Base-by-base conservation (phyloP, 2,888 invertebrate species). In the Phrixothrix hirtus region DNA sequence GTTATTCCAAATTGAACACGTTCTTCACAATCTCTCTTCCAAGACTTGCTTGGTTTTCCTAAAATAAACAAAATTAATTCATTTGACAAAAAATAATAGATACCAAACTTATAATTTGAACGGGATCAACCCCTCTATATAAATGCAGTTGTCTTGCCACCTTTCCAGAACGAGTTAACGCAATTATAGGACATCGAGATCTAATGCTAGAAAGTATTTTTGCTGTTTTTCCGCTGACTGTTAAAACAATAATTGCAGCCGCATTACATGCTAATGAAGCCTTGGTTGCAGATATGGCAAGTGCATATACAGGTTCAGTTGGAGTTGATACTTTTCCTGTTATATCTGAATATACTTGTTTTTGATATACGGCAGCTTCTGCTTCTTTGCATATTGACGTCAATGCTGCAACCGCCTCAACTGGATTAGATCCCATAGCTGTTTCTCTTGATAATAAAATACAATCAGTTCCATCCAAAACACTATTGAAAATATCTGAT, bases 401-500 rank as follows among this genome's bases (percentile, higher is more conserved):
- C 75, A 89, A 84, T 5, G 85, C 84, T 41, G 79, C 79, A 25
- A 88, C 81, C 57, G 90, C 84, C 64, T 90, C 86, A 57, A 92
- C 68, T 3, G 87, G 87, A 70, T 86, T 87, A 14, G 81, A 81
- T 38, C 89, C 89, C 71, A 88, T 87, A 15, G 89, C 87, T 0
- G 88, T 88, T 72, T 90, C 89, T 55, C 88, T 87, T n/a, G 87
- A 83, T 69, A 95, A 80, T 82, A 95, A 85, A 41, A 95, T 84
- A 64, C 92, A 92, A 74, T 95, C 95, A 29, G 87, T 88, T 2
- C 95, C 95, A 75, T 95, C 95, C 13, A 94, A 77, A 30, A 96
- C 85, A 7, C 93, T 86, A 75, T 95, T 95, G 13, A 93, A 94
- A n/a, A 95, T 91, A 72, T 95, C 94, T 12, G 88, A 84, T n/a